These are phyloP conservation scores for Riptortus pedestris DNA, from an alignment of 1,140 invertebrate species.

Conservation along the genomic window DNA sequence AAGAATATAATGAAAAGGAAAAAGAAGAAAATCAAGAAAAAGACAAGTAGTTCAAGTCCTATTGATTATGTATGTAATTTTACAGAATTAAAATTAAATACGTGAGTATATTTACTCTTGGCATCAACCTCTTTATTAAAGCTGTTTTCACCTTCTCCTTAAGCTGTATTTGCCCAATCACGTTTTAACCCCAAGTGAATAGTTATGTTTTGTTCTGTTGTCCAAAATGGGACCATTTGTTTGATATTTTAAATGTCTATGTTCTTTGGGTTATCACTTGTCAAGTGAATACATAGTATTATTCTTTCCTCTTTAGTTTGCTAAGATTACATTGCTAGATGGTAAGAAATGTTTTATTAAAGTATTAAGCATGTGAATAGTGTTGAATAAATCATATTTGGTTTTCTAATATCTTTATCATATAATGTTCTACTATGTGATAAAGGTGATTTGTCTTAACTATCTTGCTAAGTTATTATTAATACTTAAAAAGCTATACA, in stretches of 20 bases:
- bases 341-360: too few relatives aligned
- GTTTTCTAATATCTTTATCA: too few relatives aligned
- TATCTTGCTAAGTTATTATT: too few relatives aligned
- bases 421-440: too few relatives aligned
- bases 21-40: conserved; percentile 26
- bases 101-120: neutral
- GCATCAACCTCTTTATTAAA: neutral
- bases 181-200: neutral
- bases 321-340: too few relatives aligned
- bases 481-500: too few relatives aligned
- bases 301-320: too few relatives aligned
- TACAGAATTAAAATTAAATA: neutral
- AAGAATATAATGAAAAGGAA: conserved; percentile 21
- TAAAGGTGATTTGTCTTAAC: too few relatives aligned
- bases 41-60: conserved; percentile 8
- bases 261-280: neutral
- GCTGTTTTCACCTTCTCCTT: neutral
- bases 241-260: neutral
- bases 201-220: neutral
- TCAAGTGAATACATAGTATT: too few relatives aligned
- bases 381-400: too few relatives aligned
- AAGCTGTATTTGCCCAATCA: neutral
- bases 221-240: neutral
- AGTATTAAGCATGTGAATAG: too few relatives aligned
- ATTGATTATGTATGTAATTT: conserved; percentile 19